Percentiles rank a stretch among this genome's conserved stretches.
Evolutionary conservation across 2,797 vertebrate genomes (phyloP).

Genomic region (Erpetoichthys calabaricus): DNA sequence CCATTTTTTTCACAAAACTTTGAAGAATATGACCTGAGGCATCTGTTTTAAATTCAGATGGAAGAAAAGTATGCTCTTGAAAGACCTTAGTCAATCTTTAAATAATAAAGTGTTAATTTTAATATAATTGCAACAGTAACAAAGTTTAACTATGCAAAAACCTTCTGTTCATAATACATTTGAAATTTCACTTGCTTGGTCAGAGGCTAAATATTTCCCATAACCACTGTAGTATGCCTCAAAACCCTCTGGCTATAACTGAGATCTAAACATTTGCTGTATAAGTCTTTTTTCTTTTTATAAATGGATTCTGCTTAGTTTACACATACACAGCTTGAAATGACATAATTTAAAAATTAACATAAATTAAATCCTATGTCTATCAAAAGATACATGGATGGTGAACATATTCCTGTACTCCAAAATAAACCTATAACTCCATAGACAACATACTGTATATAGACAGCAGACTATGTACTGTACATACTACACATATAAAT

Average conservation of each 20-base stretch:
- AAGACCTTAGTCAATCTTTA: constrained; percentile 54
- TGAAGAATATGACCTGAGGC: constrained; percentile 55
- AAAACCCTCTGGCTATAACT: constrained; percentile 1
- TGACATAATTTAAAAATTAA: too few relatives aligned
- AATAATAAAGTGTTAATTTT: constrained; percentile 70
- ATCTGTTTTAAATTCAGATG: constrained; percentile 69
- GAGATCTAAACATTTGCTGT: too few relatives aligned
- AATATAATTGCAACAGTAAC: constrained; percentile 36
- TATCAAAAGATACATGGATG: too few relatives aligned
- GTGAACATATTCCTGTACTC: too few relatives aligned
- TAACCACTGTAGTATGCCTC: not conserved
- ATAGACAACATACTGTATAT: too few relatives aligned
- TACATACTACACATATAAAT: too few relatives aligned
- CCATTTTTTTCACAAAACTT: constrained; percentile 39
- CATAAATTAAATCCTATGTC: too few relatives aligned
- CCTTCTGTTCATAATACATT: not conserved
- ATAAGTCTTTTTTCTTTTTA: too few relatives aligned
- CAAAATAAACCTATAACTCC: too few relatives aligned
- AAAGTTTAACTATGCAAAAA: constrained; percentile 17
- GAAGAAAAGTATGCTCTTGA: constrained; percentile 42
- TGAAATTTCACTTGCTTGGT: not conserved
- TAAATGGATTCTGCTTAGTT: too few relatives aligned
- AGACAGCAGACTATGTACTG: too few relatives aligned
- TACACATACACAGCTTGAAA: too few relatives aligned
- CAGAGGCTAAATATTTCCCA: constrained; percentile 5